A percentile compares a stretch with the other conserved stretches of the same genome.
Conservation (phyloP, 2,888 invertebrate genomes). For the Druceiella hillmani region DNA sequence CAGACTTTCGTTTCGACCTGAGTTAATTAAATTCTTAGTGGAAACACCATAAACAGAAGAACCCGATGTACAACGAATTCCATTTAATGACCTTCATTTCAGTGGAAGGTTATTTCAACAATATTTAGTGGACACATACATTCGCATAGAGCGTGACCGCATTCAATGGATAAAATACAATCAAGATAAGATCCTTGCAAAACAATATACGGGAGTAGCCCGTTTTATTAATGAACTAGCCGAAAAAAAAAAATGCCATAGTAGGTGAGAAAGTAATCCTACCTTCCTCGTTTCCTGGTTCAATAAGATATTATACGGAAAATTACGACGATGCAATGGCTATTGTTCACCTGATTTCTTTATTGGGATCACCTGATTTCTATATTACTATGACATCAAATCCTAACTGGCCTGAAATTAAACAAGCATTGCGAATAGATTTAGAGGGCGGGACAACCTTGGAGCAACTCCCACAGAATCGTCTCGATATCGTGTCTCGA, state of each 20-base stretch:
- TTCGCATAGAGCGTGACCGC: slow-evolving; percentile 17
- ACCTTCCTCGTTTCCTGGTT: slow-evolving; percentile 18
- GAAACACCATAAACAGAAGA: slow-evolving; percentile 15
- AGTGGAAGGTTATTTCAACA: slow-evolving; percentile 17
- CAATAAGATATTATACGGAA: slow-evolving; percentile 16
- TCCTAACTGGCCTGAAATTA: slow-evolving; percentile 26
- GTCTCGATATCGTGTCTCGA: slow-evolving; percentile 19
- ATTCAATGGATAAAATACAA: slow-evolving; percentile 20
- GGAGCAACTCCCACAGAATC: slow-evolving; percentile 19
- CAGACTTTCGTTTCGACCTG: slow-evolving; percentile 18
- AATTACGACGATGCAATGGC: slow-evolving; percentile 23
- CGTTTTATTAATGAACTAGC: slow-evolving; percentile 18
- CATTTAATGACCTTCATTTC: slow-evolving; percentile 18
- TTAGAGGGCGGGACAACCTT: slow-evolving; percentile 20
- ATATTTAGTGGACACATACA: slow-evolving; percentile 17
- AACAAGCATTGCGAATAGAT: slow-evolving; percentile 19
- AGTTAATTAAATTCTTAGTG: slow-evolving; percentile 16
- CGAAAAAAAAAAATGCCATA: slow-evolving; percentile 16
- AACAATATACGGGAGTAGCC: slow-evolving; percentile 19
- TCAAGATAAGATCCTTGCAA: slow-evolving; percentile 18
- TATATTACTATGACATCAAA: slow-evolving; percentile 25
- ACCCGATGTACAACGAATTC: slow-evolving; percentile 17
- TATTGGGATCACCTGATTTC: slow-evolving; percentile 22
- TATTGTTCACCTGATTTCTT: slow-evolving; percentile 19
- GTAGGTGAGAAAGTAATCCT: slow-evolving; percentile 21